A percentile compares a stretch with the other conserved stretches of the same genome.
These are phyloP conservation scores for Polydesmus complanatus DNA, from an alignment of 2,888 invertebrate species.

Conservation along the genomic window DNA sequence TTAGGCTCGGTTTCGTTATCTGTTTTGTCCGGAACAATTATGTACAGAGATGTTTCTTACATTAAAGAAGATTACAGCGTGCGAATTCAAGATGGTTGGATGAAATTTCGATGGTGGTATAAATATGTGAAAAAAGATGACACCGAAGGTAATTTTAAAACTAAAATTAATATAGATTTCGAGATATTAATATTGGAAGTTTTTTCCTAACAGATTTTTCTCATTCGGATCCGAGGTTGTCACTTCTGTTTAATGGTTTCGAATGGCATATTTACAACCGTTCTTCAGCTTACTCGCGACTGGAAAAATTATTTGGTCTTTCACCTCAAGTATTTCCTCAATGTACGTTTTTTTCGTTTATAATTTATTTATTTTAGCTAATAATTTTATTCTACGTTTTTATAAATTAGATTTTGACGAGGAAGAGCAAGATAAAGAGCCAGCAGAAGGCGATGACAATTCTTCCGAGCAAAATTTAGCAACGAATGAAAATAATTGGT, in stretches of 20 bases:
- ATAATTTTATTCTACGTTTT: background rate
- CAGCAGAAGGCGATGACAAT: slow-evolving; percentile 4
- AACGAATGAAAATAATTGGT: slow-evolving; percentile 31
- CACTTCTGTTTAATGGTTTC: slow-evolving; percentile 81
- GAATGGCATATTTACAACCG: slow-evolving; percentile 92
- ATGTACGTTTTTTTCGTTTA: slow-evolving; percentile 1
- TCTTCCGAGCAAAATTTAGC: background rate
- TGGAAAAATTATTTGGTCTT: slow-evolving; percentile 77
- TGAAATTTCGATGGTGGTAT: slow-evolving; percentile 97
- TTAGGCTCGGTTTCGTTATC: slow-evolving; percentile 86
- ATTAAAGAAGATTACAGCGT: slow-evolving; percentile 86
- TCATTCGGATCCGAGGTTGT: slow-evolving; percentile 81
- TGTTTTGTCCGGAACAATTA: slow-evolving; percentile 93
- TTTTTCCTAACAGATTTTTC: slow-evolving; percentile 58
- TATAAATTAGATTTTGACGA: background rate
- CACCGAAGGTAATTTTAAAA: slow-evolving; percentile 64
- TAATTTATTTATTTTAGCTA: background rate
- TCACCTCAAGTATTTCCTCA: slow-evolving; percentile 53
- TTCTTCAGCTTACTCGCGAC: slow-evolving; percentile 65
- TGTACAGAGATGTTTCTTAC: slow-evolving; percentile 91
- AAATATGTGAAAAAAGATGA: slow-evolving; percentile 89
- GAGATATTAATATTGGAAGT: background rate
- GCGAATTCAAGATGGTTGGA: slow-evolving; percentile 88
- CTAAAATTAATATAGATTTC: background rate
- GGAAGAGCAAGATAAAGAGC: background rate